These are phyloP conservation scores for Ctena decussata DNA, from an alignment of 2,888 invertebrate genomes.

Conservation along the genomic window DNA sequence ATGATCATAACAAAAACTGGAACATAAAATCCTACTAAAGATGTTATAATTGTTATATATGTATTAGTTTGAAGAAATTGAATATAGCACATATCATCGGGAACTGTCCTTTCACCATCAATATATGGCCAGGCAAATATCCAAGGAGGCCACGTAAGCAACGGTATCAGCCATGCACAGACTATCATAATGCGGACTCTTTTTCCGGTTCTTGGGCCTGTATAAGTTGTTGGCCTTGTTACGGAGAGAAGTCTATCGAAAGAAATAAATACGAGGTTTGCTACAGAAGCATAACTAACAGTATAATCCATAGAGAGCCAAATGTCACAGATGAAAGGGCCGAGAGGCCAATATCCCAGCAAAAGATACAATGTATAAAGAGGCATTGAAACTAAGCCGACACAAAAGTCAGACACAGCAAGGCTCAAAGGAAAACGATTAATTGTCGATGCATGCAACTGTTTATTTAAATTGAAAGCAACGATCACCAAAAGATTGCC, in stretches of 20 bases:
- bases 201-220: slow-evolving; percentile 97
- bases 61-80: slow-evolving; percentile 99
- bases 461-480: slow-evolving; percentile 99
- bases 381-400: slow-evolving; percentile 99
- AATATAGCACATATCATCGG: slow-evolving; percentile 97
- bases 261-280: slow-evolving; percentile 98
- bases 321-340: slow-evolving; percentile 95
- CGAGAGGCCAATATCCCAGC: slow-evolving; percentile 97
- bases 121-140: slow-evolving; percentile 99
- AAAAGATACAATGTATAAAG: slow-evolving; percentile 97
- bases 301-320: slow-evolving; percentile 99
- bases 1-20: slow-evolving; percentile 99
- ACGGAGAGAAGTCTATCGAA: slow-evolving; percentile 98
- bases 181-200: slow-evolving; percentile 97
- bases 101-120: slow-evolving; percentile 95
- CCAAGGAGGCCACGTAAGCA: slow-evolving; percentile 99
- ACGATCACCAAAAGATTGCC: slow-evolving; percentile 99
- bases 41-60: slow-evolving; percentile 98
- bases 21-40: slow-evolving; percentile 98
- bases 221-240: slow-evolving; percentile 97
- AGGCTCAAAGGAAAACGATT: slow-evolving; percentile 97
- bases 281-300: slow-evolving; percentile 99
- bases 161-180: slow-evolving; percentile 97
- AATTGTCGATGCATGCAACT: slow-evolving; percentile 99
- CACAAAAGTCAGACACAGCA: slow-evolving; percentile 98